Base-by-base conservation (phyloP, 2,113 vertebrate species). In the Triplophysa siluroides region DNA sequence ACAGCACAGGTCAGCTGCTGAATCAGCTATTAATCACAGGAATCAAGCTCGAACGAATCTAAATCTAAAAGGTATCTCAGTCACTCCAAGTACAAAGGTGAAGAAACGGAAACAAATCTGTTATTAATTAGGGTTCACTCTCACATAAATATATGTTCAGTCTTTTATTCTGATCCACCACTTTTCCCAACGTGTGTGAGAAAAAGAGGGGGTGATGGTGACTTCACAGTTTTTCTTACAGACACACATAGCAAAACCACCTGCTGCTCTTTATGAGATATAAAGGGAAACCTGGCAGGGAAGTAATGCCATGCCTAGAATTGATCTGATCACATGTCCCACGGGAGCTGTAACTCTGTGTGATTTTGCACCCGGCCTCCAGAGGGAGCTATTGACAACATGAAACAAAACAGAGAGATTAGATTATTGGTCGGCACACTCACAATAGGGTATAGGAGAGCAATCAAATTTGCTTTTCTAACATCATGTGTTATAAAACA, bases 121-220 rank as follows among this genome's bases (percentile, higher is more conserved):
- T 73, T 60, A 56, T 77, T 38, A 78, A 13, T 66, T 43, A 52
- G 26, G 12, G 75, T 72, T 38, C 41, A 78, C 74, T 85, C 66
- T 71, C 75, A 56, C 75, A 63, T 80, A 54, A 16, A 54, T 72
- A 58, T 75, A 26, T 11, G 8, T 54, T 7, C 23, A 71, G 21
- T 33, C 65, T 76, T 69, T 70, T 26, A 33, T 43, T 75, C 29
- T 43, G 18, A 38, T 56, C 43, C 21, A 26, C 29, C 45, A 52
- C 67, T 84, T 83, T 81, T 82, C 76, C 29, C 5, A 56, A 10
- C 21, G 47, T 52, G 62, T 66, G 38, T 79, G 50, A 74, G 72
- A 81, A 66, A 41, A 74, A n/a, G 21, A 80, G 50, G 47, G n/a
- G 61, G 79, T n/a, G 62, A 33, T 54, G 61, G 45, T 72, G 69